Conservation (phyloP, 2,113 vertebrate genomes). For the Eudyptes chrysolophus region DNA sequence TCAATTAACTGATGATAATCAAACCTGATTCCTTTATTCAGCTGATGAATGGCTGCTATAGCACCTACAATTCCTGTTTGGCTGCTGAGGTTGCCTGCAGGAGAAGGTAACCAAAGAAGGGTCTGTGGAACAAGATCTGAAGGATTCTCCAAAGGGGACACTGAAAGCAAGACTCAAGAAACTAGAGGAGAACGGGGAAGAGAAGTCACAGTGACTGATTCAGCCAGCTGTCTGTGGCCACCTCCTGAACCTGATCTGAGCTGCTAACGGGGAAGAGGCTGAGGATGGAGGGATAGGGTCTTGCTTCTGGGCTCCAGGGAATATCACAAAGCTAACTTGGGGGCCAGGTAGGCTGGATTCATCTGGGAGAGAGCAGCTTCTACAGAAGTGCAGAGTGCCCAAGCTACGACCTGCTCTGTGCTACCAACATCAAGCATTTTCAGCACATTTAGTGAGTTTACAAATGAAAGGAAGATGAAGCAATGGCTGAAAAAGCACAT, state of each 20-base stretch:
- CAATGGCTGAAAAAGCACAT: not conserved
- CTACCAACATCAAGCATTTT: not conserved
- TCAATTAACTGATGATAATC: not conserved
- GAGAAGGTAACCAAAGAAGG: not conserved
- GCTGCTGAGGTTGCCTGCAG: not conserved
- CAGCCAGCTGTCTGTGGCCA: not conserved
- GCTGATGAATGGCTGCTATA: not conserved
- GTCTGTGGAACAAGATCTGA: not conserved
- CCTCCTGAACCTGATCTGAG: not conserved
- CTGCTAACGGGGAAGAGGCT: fast-evolving
- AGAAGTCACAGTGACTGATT: not conserved
- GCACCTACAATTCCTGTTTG: not conserved
- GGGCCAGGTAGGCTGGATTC: not conserved
- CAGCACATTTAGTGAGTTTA: not conserved
- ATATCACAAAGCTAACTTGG: not conserved
- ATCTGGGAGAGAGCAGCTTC: not conserved
- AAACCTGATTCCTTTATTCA: not conserved
- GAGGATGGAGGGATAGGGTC: not conserved
- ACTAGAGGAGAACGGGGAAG: not conserved
- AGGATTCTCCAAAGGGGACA: not conserved
- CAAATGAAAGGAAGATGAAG: not conserved
- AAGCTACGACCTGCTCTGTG: not conserved
- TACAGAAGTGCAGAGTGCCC: not conserved
- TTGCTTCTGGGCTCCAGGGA: not conserved
- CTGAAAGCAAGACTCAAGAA: not conserved